These are phyloP conservation scores for Trisateles emortualis DNA, from an alignment of 2,888 invertebrate genomes.

Conservation along the genomic window DNA sequence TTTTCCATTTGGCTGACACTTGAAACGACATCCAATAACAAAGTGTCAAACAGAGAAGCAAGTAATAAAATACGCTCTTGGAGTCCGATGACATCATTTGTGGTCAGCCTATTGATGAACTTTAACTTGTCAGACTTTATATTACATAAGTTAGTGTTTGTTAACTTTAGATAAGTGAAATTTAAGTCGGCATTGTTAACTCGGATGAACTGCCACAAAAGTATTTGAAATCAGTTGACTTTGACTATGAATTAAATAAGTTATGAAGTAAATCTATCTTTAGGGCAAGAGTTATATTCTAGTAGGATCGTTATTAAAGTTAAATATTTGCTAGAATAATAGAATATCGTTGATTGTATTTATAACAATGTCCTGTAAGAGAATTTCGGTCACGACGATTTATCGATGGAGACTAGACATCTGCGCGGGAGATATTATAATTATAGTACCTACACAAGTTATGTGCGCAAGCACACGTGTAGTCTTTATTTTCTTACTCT, in stretches of 20 bases:
- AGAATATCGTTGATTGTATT: too few species aligned
- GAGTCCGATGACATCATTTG: not conserved
- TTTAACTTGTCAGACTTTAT: not conserved
- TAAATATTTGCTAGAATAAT: too few species aligned
- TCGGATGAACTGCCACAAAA: not conserved
- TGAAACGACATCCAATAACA: not conserved
- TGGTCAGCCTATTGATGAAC: not conserved
- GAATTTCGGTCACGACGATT: too few species aligned
- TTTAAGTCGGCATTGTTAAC: not conserved
- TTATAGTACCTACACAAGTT: too few species aligned
- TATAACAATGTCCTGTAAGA: too few species aligned
- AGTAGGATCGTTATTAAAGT: too few species aligned
- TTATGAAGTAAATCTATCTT: too few species aligned
- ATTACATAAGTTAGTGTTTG: not conserved
- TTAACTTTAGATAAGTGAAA: not conserved
- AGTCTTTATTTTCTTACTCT: too few species aligned
- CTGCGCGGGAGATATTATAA: too few species aligned
- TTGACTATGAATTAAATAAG: not conserved
- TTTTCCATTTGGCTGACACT: conserved; percentile 4
- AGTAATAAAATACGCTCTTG: not conserved
- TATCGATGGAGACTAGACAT: too few species aligned
- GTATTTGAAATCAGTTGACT: not conserved
- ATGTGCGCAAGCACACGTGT: too few species aligned
- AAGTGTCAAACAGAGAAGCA: not conserved
- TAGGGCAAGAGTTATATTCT: too few species aligned